Base-by-base conservation (phyloP, 2,888 invertebrate species). In the Aproaerema taeniolella region DNA sequence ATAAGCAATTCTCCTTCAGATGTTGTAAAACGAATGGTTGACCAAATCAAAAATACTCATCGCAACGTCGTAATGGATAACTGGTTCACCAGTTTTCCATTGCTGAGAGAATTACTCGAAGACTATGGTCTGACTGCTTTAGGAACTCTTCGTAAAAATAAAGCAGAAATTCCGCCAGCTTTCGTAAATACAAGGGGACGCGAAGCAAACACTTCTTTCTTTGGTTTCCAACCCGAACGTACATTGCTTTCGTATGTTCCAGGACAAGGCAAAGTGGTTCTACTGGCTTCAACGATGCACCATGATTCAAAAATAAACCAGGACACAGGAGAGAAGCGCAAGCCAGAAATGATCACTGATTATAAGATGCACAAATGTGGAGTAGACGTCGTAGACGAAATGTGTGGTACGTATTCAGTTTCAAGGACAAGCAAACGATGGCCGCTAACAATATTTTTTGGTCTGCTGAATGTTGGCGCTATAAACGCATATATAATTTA, bases 331-430 rank as follows among this genome's bases (percentile, higher is more conserved):
- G 41, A 48, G 4, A 20, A 31, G 12, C 16, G 9, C 2, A 45
- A 48, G 24, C 45, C 54, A 25, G 46, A 54, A 42, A 54, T 54
- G 11, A 48, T 53, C 20, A 43, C 45, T 1, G 50, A 43, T 36
- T 53, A 55, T 38, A 55, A 55, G 28, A 12, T n/a, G 5, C 50
- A 45, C 3, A 58, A 58, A 46, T 38, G 24, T 32, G 48, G 52
- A 4, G 49, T 52, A 8, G 50, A 53, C 39, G 28, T 50, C 5
- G 47, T 52, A 0, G 55, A 55, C 36, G 43, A 55, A 40, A 39
- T 55, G 38, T 42, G 39, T 20, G 38, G 30, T 2, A 10, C 30
- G 1, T 41, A 37, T 28, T 2, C 5, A 7, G 36, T 41, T 1
- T 31, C 36, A 5, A 15, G 41, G 10, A 26, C 12, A 2, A 24